Conservation (phyloP, 2,113 vertebrate species). For the Stegostoma tigrinum region DNA sequence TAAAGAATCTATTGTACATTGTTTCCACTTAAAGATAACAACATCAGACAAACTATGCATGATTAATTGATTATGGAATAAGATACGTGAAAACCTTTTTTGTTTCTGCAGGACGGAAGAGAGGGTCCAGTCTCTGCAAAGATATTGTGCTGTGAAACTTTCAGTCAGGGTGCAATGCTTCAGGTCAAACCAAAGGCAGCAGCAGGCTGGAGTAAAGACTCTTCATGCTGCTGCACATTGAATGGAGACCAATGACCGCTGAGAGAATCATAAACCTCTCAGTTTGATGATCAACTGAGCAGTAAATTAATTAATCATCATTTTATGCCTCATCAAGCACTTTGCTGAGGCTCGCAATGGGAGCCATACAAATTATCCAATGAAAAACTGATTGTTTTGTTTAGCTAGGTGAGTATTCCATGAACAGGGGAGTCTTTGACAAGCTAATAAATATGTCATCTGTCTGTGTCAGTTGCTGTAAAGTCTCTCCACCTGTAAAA, state of each 20-base stretch:
- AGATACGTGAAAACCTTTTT: constrained; percentile 42
- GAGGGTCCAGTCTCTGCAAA: constrained; percentile 38
- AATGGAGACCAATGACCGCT: constrained; percentile 75
- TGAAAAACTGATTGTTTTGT: constrained; percentile 84
- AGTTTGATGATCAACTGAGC: constrained; percentile 95
- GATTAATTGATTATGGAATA: constrained; percentile 44
- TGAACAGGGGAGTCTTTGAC: constrained; percentile 76
- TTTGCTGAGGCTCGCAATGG: constrained; percentile 75
- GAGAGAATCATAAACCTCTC: constrained; percentile 90
- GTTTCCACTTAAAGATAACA: constrained; percentile 23
- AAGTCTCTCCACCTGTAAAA: constrained; percentile 69
- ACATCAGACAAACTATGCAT: constrained; percentile 42
- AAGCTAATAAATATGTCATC: constrained; percentile 96
- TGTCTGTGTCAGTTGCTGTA: constrained; percentile 76
- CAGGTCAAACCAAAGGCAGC: constrained; percentile 82
- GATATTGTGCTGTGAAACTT: constrained; percentile 43
- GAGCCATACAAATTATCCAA: constrained; percentile 78
- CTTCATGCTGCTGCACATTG: constrained; percentile 55
- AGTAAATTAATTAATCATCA: constrained; percentile 99
- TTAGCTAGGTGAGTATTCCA: constrained; percentile 76
- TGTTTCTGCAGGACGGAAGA: not conserved
- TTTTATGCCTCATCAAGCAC: constrained; percentile 99
- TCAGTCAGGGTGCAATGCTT: constrained; percentile 47
- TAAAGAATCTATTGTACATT: not conserved
- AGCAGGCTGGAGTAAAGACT: constrained; percentile 53